These are phyloP conservation scores for Heloderma charlesbogerti DNA, from an alignment of 2,113 vertebrate species.

Conservation along the genomic window DNA sequence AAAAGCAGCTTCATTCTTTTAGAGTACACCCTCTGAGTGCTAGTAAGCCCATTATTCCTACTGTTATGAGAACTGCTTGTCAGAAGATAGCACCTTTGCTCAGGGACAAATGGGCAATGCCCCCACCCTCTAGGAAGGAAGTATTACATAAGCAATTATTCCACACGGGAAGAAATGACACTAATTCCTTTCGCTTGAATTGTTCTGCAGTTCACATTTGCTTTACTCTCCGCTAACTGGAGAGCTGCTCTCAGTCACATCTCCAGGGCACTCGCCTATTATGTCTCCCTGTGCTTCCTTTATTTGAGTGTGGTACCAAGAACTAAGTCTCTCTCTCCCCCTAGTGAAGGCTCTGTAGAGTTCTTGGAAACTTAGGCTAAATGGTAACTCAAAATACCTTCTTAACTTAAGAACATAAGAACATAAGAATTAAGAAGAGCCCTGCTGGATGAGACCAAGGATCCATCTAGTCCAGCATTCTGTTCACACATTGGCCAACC, in stretches of 20 bases:
- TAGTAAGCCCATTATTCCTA: not conserved
- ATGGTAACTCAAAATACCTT: not conserved
- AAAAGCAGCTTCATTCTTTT: not conserved
- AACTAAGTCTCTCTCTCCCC: conserved; percentile 5
- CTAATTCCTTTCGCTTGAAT: conserved; percentile 34
- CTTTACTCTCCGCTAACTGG: conserved; percentile 22
- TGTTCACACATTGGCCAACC: no score
- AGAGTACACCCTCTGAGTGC: not conserved
- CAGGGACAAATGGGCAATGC: conserved; percentile 18
- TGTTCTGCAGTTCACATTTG: conserved; percentile 28
- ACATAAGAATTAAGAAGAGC: no score
- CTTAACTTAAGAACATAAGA: no score
- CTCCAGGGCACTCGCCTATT: not conserved
- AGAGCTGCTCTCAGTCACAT: not conserved
- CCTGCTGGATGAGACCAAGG: no score
- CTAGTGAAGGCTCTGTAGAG: not conserved
- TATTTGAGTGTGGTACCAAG: not conserved
- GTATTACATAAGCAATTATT: conserved; percentile 42
- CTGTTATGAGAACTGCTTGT: conserved; percentile 35
- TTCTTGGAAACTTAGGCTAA: not conserved
- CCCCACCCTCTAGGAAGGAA: not conserved
- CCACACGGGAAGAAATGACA: conserved; percentile 34
- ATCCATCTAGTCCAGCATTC: no score
- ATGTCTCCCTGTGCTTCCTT: not conserved
- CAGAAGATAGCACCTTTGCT: conserved; percentile 28